Evolutionary conservation across 2,888 invertebrate species (phyloP), one percentile per base, ranked within the genome.

Genomic region (Ormyrus thymus): DNA sequence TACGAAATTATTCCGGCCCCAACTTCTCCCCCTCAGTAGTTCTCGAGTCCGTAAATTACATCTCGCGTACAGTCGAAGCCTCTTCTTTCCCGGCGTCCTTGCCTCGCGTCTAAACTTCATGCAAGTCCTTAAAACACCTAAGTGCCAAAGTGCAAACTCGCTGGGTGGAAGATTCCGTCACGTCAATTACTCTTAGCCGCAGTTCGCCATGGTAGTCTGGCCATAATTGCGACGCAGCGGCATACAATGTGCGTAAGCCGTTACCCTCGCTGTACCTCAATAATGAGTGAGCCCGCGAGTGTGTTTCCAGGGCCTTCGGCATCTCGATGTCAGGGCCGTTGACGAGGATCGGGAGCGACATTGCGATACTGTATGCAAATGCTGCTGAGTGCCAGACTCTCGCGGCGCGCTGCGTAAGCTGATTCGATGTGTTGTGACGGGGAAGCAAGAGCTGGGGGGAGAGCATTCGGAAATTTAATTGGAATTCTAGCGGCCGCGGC

Each of bases 391-490:
- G 11, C 29, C 8, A 58, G 7, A 58, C 29, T 29, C 2, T 29
- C 29, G 58, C 13, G 13, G 4, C 61, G 43, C 15, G 9, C 10
- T 8, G 29, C 29, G n/a, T 62, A 62, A 45, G n/a, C 10, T 13
- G 45, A 48, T 46, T 46, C n/a, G 53, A n/a, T 2, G 55, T 6
- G 56, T 56, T 29, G 59, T 45, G 59, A 56, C 29, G 15, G 43
- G 43, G 9, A 29, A n/a, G 59, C 15, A 29, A 29, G 29, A 4
- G 29, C 29, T 1, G 3, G 29, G 13, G 15, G 1, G 48, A 6
- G 29, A 9, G 11, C 58, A 29, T 29, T 11, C 45, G 50, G 53
- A 68, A 75, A 75, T 51, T 66, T 75, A 75, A 70, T 70, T 70
- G 59, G 59, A 7, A 50, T 50, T 58, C 70, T 68, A 13, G 5